Conservation (phyloP, 2,888 invertebrate genomes). For the Eubasilissa splendida region DNA sequence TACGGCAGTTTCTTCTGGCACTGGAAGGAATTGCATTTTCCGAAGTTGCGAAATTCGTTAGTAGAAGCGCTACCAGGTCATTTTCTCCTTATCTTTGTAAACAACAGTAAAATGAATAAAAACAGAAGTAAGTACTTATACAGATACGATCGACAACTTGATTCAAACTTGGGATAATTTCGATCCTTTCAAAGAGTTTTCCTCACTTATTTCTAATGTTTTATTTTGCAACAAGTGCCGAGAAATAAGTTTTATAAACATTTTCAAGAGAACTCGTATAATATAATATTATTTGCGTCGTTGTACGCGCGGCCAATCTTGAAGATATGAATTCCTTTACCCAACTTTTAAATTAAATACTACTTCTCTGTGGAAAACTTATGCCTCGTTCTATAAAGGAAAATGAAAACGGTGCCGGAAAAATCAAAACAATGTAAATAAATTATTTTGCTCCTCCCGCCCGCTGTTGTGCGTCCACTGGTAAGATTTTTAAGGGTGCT, state of each 20-base stretch:
- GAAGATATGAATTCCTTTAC: neutral
- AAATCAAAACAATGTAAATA: no score
- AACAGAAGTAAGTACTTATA: neutral
- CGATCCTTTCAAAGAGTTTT: neutral
- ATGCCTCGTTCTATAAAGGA: no score
- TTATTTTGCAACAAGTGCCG: slow-evolving; percentile 6
- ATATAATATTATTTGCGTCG: neutral
- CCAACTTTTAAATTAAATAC: neutral
- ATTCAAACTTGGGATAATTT: no score
- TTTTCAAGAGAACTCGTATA: neutral
- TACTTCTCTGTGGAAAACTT: no score
- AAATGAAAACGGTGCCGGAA: no score
- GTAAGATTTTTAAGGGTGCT: no score
- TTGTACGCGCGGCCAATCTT: neutral
- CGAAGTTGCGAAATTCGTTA: neutral
- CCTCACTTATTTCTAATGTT: slow-evolving; percentile 2
- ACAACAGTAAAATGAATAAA: neutral
- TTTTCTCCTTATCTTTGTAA: neutral
- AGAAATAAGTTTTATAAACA: slow-evolving; percentile 11
- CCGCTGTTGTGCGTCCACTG: no score
- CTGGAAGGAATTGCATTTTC: slow-evolving; percentile 12
- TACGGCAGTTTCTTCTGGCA: neutral
- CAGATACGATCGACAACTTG: neutral
- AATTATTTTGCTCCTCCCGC: no score
- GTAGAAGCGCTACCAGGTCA: neutral